Evolutionary conservation across 53 echinoderm and acorn worm genomes (phyloP).

Genomic region (Echinometra lucunter): DNA sequence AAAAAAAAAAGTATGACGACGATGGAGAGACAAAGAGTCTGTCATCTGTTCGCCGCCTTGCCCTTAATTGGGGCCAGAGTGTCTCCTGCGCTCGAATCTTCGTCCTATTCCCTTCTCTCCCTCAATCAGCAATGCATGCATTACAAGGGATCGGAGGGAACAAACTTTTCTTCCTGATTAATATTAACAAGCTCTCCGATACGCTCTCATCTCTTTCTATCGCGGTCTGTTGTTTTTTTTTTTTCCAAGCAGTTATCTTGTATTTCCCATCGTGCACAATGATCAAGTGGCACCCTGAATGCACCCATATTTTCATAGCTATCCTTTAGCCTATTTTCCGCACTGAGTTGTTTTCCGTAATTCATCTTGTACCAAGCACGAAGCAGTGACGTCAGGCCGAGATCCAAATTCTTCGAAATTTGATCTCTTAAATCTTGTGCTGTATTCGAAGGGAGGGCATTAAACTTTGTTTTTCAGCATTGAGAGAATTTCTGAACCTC

Average conservation of each 20-base stretch:
- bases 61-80: not conserved
- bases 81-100: not conserved
- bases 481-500: not conserved
- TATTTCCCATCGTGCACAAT: too few species aligned
- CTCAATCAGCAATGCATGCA: not conserved
- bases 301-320: too few species aligned
- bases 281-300: too few species aligned
- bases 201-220: too few species aligned
- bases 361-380: not conserved
- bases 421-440: too few species aligned
- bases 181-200: not conserved
- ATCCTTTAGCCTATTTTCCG: too few species aligned
- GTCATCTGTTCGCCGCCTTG: not conserved
- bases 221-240: too few species aligned
- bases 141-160: not conserved
- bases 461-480: not conserved
- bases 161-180: not conserved
- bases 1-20: not conserved
- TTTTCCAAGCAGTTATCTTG: too few species aligned
- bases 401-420: not conserved
- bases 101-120: not conserved
- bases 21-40: not conserved
- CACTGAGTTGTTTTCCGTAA: too few species aligned
- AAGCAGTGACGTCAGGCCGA: not conserved
- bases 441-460: not conserved